Percentiles rank a stretch among this genome's conserved stretches.
phyloP scores from a whole-genome alignment of 2,797 vertebrate species.

The Chaetophractus vellerosus region DNA sequence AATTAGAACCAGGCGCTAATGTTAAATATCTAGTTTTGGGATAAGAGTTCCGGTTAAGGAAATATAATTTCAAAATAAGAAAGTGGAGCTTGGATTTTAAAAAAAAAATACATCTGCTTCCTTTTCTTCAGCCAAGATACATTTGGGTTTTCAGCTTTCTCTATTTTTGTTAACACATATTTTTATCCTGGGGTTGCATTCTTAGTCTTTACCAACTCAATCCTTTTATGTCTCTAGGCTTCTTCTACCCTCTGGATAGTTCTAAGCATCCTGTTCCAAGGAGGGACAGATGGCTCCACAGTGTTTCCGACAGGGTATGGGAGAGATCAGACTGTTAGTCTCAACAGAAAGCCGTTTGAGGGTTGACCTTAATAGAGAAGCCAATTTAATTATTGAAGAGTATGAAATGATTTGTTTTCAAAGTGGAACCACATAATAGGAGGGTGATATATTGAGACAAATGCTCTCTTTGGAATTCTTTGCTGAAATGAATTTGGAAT shows the following conservation, averaged over 20 bases:
- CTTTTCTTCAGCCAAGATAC: not conserved
- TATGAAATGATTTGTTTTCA: not conserved
- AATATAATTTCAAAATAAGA: not conserved
- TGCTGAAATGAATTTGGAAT: not conserved
- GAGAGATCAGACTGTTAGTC: not conserved
- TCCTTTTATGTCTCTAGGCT: not conserved
- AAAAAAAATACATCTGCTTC: not conserved
- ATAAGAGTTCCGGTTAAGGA: not conserved
- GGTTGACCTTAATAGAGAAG: not conserved
- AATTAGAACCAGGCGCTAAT: not conserved
- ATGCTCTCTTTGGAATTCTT: not conserved
- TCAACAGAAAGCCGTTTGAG: not conserved
- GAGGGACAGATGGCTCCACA: not conserved
- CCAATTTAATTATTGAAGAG: not conserved
- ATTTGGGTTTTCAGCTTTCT: constrained; percentile 19
- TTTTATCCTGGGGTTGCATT: not conserved
- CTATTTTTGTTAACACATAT: not conserved
- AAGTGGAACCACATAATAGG: not conserved
- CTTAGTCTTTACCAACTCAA: not conserved
- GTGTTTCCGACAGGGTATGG: not conserved
- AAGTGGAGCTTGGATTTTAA: not conserved
- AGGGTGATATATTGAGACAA: not conserved
- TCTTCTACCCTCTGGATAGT: not conserved
- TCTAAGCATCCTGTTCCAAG: not conserved
- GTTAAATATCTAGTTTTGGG: not conserved